Conservation (phyloP, 1,140 invertebrate species). For the Penaeus japonicus region DNA sequence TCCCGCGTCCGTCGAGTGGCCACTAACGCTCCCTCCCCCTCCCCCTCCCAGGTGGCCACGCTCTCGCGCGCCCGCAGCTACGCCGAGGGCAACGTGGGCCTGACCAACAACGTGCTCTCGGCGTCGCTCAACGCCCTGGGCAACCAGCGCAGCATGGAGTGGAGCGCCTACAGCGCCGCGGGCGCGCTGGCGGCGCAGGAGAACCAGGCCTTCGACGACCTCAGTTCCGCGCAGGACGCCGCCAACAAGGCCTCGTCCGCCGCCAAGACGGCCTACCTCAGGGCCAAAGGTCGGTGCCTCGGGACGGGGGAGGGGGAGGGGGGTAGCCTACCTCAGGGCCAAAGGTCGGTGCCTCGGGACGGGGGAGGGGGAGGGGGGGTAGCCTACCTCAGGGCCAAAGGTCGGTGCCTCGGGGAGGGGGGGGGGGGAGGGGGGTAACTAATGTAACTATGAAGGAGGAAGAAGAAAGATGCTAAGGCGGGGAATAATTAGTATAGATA, state of each 20-base stretch:
- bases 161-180: constrained; percentile 2
- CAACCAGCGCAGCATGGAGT: constrained; percentile 19
- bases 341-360: no score
- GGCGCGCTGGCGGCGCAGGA: constrained; percentile 18
- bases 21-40: no score
- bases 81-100: constrained; percentile 19
- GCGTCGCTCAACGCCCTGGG: constrained; percentile 12
- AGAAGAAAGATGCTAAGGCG: no score
- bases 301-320: no score
- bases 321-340: no score
- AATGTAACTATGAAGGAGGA: no score
- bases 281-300: not conserved
- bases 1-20: not conserved
- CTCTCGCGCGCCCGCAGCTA: constrained; percentile 11
- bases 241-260: constrained; percentile 64
- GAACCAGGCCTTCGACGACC: not conserved
- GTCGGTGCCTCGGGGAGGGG: no score
- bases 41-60: not conserved
- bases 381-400: no score
- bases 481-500: not conserved
- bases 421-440: no score
- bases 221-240: not conserved
- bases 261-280: constrained; percentile 39
- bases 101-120: constrained; percentile 11
- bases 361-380: no score